A percentile compares a stretch with the other conserved stretches of the same genome.
Conservation (phyloP, 1,140 invertebrate species). For the Apocrypta bakeri region DNA sequence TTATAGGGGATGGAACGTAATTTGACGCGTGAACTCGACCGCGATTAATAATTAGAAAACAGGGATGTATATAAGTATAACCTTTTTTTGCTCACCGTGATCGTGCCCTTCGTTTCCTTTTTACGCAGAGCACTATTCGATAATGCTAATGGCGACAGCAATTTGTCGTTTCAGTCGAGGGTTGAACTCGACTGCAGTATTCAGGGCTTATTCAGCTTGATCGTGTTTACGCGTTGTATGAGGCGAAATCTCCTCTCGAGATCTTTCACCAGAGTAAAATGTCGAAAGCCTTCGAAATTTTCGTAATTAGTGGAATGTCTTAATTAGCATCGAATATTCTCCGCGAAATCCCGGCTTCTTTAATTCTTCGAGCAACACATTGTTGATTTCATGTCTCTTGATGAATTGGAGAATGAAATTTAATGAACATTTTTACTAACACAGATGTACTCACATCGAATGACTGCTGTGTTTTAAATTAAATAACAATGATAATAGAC, state of each 20-base stretch:
- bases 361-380: too few species aligned
- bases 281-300: conserved; percentile 45
- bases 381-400: conserved; percentile 6
- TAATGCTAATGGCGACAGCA: conserved; percentile 58
- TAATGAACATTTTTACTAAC: conserved; percentile 23
- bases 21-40: conserved; percentile 1
- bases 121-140: conserved; percentile 47
- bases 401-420: background rate
- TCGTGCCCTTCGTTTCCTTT: conserved; percentile 1
- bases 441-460: background rate
- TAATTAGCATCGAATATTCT: conserved; percentile 43
- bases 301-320: conserved; percentile 47
- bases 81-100: too few species aligned
- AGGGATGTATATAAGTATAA: background rate
- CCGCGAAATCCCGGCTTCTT: background rate
- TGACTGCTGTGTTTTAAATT: too few species aligned
- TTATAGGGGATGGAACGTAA: background rate
- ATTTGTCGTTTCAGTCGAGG: conserved; percentile 51
- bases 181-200: background rate
- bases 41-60: conserved; percentile 16
- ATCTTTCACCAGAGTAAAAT: conserved; percentile 5
- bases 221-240: background rate
- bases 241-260: conserved; percentile 15
- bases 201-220: conserved; percentile 26
- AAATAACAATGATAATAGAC: too few species aligned